These are phyloP conservation scores for Gallinago jamesoni DNA, from an alignment of 2,113 vertebrate genomes.

Conservation along the genomic window DNA sequence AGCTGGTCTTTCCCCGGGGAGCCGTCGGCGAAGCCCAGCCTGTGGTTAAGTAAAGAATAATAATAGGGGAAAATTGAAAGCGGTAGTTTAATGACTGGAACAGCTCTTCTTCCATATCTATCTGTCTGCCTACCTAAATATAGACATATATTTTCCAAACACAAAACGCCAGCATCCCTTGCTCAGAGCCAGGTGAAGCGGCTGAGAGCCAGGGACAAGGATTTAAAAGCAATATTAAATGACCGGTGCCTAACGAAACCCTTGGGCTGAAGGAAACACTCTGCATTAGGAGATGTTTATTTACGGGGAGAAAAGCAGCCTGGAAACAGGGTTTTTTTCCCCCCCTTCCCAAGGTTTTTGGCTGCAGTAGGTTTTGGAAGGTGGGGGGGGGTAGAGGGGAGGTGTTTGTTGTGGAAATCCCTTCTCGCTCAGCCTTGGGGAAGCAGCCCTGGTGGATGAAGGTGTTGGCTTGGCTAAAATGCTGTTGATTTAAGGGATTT, in stretches of 20 bases:
- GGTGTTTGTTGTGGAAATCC: neutral
- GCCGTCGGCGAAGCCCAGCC: neutral
- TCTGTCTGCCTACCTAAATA: neutral
- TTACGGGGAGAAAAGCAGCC: neutral
- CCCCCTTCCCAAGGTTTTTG: neutral
- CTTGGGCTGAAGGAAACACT: neutral
- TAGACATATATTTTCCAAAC: neutral
- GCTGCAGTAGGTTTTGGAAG: neutral
- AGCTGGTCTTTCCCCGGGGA: neutral
- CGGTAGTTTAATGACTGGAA: neutral
- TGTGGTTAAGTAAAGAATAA: neutral
- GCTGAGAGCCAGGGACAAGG: neutral
- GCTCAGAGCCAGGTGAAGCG: neutral
- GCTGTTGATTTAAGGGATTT: neutral
- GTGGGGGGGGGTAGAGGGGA: neutral
- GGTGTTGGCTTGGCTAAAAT: neutral
- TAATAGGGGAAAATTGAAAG: neutral
- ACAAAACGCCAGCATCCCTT: neutral
- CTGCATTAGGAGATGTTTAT: neutral
- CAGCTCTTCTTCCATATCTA: neutral
- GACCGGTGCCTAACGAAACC: neutral
- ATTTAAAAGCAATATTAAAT: neutral
- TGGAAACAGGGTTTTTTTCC: neutral
- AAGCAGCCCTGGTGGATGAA: neutral
- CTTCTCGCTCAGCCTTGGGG: accelerated